Conservation (phyloP, 2,113 vertebrate genomes). For the Merops nubicus region DNA sequence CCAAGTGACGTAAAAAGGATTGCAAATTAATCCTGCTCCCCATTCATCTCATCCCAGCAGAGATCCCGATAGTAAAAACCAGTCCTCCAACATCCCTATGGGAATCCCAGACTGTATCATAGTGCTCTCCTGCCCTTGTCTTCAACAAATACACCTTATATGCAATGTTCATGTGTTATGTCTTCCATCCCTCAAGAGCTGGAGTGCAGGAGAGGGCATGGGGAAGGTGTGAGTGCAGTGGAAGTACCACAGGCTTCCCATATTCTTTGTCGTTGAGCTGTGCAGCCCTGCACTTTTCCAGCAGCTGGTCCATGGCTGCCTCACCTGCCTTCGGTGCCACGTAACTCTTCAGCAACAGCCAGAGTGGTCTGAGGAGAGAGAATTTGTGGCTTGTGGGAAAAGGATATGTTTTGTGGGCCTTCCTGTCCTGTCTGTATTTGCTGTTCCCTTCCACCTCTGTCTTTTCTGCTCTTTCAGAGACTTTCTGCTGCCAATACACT, state of each 20-base stretch:
- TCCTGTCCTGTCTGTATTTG: not conserved
- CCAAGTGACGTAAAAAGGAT: slow-evolving; percentile 32
- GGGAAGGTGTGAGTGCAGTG: not conserved
- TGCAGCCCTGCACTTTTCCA: not conserved
- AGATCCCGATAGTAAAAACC: not conserved
- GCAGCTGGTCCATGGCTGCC: not conserved
- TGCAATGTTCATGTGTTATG: not conserved
- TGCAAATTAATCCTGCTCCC: slow-evolving; percentile 50
- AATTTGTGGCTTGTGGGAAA: not conserved
- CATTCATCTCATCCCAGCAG: slow-evolving; percentile 21
- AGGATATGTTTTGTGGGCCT: not conserved
- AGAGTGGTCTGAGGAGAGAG: not conserved
- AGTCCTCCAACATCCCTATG: not conserved
- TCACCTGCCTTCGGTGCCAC: not conserved
- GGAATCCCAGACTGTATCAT: not conserved
- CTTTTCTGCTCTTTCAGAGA: not conserved
- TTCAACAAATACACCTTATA: not conserved
- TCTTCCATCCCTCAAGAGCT: not conserved
- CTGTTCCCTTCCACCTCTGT: not conserved
- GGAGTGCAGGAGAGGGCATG: not conserved
- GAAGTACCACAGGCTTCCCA: not conserved
- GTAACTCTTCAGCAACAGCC: not conserved
- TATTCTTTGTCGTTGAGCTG: rapidly evolving
- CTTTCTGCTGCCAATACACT: not conserved
- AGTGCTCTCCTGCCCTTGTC: not conserved